phyloP scores from a whole-genome alignment of 92 coral and sea anemone species.

The Palythoa caribaeorum region DNA sequence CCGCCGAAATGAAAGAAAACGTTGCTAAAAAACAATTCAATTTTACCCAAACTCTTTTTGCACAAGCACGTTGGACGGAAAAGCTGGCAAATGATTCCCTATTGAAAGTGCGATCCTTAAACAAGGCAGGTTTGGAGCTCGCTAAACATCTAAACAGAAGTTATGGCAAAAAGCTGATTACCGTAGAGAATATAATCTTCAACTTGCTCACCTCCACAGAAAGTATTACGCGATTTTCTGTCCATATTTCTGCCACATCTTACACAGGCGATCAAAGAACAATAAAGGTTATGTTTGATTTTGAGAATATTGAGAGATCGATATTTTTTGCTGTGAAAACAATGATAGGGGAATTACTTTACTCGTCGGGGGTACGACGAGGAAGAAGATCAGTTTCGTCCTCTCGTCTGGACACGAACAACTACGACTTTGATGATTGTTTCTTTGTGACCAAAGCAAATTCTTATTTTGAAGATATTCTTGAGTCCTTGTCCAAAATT shows the following conservation, averaged over 20 bases:
- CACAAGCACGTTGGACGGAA: not conserved
- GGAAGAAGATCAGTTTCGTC: not conserved
- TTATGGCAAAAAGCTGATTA: slow-evolving; percentile 26
- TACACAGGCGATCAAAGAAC: slow-evolving; percentile 25
- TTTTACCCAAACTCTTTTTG: not conserved
- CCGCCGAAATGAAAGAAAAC: not conserved
- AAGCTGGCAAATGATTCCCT: not conserved
- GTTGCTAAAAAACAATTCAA: not conserved
- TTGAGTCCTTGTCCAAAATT: slow-evolving; percentile 13
- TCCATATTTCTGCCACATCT: slow-evolving; percentile 25
- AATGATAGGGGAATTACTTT: slow-evolving; percentile 27
- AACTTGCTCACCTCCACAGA: slow-evolving; percentile 43
- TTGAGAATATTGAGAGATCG: slow-evolving; percentile 50
- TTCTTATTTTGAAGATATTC: slow-evolving; percentile 39
- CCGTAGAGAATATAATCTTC: slow-evolving; percentile 50
- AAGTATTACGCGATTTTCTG: slow-evolving; percentile 50
- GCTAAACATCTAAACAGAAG: not conserved
- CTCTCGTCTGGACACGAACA: not conserved
- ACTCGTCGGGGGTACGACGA: not conserved
- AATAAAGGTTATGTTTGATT: slow-evolving; percentile 62
- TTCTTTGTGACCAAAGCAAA: slow-evolving; percentile 32
- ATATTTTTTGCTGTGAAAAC: slow-evolving; percentile 43
- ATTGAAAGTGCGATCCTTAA: not conserved
- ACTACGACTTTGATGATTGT: slow-evolving; percentile 22
- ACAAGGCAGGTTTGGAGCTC: not conserved